Conservation (phyloP, 1,140 invertebrate genomes). For the Bombus pyrosoma region DNA sequence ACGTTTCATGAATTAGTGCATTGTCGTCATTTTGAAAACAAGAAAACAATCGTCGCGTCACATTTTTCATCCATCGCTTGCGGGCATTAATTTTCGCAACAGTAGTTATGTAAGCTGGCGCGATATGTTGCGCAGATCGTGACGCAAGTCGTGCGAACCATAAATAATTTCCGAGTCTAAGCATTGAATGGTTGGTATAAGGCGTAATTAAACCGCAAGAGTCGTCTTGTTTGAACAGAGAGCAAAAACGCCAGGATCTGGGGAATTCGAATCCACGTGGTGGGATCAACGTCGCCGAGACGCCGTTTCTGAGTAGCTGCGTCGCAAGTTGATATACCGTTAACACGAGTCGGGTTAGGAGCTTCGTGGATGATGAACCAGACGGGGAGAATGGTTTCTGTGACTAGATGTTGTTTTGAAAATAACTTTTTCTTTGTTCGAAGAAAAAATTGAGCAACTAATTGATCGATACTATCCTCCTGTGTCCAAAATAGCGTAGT, state of each 20-base stretch:
- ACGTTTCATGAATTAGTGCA: not conserved
- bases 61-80: not conserved
- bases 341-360: constrained; percentile 46
- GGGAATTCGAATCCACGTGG: not conserved
- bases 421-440: not conserved
- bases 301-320: constrained; percentile 52
- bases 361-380: constrained; percentile 37
- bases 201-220: not conserved
- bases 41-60: not conserved
- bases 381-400: constrained; percentile 18
- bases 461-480: not conserved
- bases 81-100: not conserved
- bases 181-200: not conserved
- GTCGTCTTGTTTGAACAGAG: not conserved
- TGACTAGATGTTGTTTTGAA: not conserved
- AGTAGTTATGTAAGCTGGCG: not conserved
- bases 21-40: not conserved
- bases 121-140: too few relatives aligned
- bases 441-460: not conserved
- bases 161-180: not conserved
- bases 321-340: constrained; percentile 57
- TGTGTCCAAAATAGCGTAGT: too few relatives aligned
- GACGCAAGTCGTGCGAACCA: too few relatives aligned
- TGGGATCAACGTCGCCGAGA: not conserved
- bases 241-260: not conserved